Percentiles rank a stretch among this genome's conserved stretches.
phyloP scores from a whole-genome alignment of 2,113 vertebrate genomes.

The Hippocampus comes region DNA sequence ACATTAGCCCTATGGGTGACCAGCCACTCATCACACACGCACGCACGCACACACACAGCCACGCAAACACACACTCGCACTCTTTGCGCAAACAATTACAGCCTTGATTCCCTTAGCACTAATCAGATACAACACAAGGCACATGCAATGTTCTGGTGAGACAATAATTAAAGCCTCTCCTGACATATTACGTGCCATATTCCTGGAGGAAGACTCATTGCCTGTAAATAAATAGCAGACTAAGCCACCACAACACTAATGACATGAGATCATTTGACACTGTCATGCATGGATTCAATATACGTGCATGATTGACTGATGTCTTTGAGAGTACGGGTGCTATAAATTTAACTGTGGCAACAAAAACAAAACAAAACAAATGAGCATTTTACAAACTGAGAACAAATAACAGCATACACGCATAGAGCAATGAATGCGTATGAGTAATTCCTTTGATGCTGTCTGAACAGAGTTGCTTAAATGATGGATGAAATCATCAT shows the following conservation, averaged over 20 bases:
- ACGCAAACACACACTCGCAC: slow-evolving; percentile 11
- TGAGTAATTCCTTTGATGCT: neutral
- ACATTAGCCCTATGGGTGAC: slow-evolving; percentile 63
- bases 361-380: neutral
- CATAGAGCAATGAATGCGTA: neutral
- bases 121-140: slow-evolving; percentile 72
- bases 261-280: slow-evolving; percentile 16
- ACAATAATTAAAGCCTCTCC: slow-evolving; percentile 77
- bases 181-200: slow-evolving; percentile 66
- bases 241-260: slow-evolving; percentile 33
- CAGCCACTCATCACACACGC: slow-evolving; percentile 42
- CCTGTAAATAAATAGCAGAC: slow-evolving; percentile 62
- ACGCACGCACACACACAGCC: slow-evolving; percentile 19
- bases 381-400: neutral
- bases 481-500: neutral
- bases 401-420: neutral
- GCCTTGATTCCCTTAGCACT: slow-evolving; percentile 72
- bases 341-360: neutral
- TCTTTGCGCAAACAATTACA: slow-evolving; percentile 71
- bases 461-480: neutral
- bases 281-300: neutral
- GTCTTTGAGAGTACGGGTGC: neutral
- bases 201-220: slow-evolving; percentile 62
- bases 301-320: neutral
- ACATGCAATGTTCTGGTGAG: slow-evolving; percentile 65